Evolutionary conservation across 2,113 vertebrate genomes (phyloP), one percentile per base, ranked within the genome.

Genomic region (Phycodurus eques): DNA sequence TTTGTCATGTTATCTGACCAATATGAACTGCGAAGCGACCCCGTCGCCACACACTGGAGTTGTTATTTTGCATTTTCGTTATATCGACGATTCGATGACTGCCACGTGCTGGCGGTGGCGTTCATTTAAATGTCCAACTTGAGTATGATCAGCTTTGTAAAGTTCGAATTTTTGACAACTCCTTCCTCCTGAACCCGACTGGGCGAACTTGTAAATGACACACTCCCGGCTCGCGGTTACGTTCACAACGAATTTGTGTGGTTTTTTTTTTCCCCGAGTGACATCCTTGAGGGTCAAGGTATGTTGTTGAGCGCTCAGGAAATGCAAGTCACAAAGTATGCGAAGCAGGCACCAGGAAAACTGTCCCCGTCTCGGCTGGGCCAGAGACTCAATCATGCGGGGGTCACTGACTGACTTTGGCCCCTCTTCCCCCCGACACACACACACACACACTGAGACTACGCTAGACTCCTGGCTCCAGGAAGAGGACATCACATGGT

Each of bases 301-400:
- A 35, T 60, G 46, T 51, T 39, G n/a, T 35, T 31, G 66, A 31
- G 2, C 12, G 51, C 42, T 5, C 33, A 69, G 67, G 67, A 69
- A 69, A 54, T 68, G 67, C 33, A 51, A 35, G 56, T 35, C 57
- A 60, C 57, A 35, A 60, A 31, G 27, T 6, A 31, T 35, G 57
- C 51, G n/a, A 67, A 67, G 42, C 72, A 85, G 85, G 84, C 87
- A 87, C 85, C 90, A 90, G 91, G 90, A 91, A 92, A 90, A 78
- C 73, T 86, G 87, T 92, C 91, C 83, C 86, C 83, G 69, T 85
- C 85, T 77, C 78, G 87, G 77, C 83, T 83, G 79, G 88, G 81
- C 91, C 91, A 92, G 90, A 90, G 88, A 89, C 89, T 91, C 83
- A 88, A 91, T 92, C 93, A 91, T 90, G 91, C 82, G 90, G 89